Evolutionary conservation across 2,888 invertebrate genomes (phyloP), one percentile per base, ranked within the genome.

Genomic region (Drosophila falleni): DNA sequence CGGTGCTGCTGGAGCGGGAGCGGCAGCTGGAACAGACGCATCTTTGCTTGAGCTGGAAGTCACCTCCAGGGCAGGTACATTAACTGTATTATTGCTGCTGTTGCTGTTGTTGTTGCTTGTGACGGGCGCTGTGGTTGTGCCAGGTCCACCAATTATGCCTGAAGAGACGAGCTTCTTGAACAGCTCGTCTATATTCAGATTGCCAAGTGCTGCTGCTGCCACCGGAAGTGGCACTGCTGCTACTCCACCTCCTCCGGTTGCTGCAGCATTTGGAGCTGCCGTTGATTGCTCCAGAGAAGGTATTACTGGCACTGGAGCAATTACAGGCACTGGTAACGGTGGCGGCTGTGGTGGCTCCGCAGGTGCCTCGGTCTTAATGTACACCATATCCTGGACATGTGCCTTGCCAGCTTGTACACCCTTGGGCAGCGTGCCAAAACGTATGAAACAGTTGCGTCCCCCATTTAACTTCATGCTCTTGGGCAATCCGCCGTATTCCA

Each of bases 131-230:
- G 73, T 46, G 31, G 70, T 41, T n/a, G 65, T 35, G 11, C 63
- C 55, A 13, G 39, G 67, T 11, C 71, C 83, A 16, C 89, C 94
- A 37, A 97, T 95, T 53, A 97, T 95, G n/a, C 97, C 98, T 2
- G 96, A 96, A 0, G 96, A 96, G 1, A 98, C 95, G 8, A 98
- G 93, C 91, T 97, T 97, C 71, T 96, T 96, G 90, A 98, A 97
- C 31, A 98, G 93, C 78, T 97, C 97, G 71, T 95, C 96, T 26
- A 98, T 96, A 87, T 97, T 97, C 3, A 92, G 79, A 50, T 81
- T 87, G 44, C 78, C 78, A 2, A 93, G 92, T 71, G 93, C 92
- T 2, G 89, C 78, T 35, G 91, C 88, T 5, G 92, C 89, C 16
- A 80, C 69, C 0, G 75, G 62, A 13, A 78, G 8, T 13, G 78